Evolutionary conservation across 2,888 invertebrate species (phyloP), one percentile per base, ranked within the genome.

Genomic region (Drosophila falleni): DNA sequence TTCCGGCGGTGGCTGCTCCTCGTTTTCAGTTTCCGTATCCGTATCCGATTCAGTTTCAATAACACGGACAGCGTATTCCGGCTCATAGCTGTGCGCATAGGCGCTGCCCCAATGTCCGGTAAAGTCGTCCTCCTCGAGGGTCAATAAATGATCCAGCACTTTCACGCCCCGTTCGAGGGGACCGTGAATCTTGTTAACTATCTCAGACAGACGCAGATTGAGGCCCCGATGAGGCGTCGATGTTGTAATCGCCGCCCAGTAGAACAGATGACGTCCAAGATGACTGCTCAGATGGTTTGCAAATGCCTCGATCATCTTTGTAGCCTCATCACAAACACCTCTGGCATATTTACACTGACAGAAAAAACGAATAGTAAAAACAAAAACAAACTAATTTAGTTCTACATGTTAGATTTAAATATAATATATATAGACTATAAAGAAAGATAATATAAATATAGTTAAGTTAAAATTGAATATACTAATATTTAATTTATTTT

Each of bases 81-180:
- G 89, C 72, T 90, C 90, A 89, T 91, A 91, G 71, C 89, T 91
- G 77, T 92, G 92, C 54, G 84, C 83, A 74, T 92, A 91, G 39
- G 91, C 91, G 74, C 89, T 90, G 70, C 92, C 92, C 91, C 91
- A 92, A 71, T 92, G 91, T 63, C 91, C 91, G 71, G 81, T 84
- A 65, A 92, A 92, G 67, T 93, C 93, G 54, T 93, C 93, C 68
- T 93, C 93, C 69, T 93, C 93, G 83, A 94, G 92, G 62, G 95
- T 95, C 87, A 96, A 94, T 51, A 96, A 93, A 88, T 95, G 95
- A 92, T 96, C 96, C 90, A 96, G 93, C 87, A 96, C 95, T 80
- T 93, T 92, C 62, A 93, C 93, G 67, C 93, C 93, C 67, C 93
- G 91, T 64, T 93, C 93, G 75, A 93, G 90, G 72, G 92, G 93